Conservation (phyloP, 2,888 invertebrate species). For the Watsonalla binaria region DNA sequence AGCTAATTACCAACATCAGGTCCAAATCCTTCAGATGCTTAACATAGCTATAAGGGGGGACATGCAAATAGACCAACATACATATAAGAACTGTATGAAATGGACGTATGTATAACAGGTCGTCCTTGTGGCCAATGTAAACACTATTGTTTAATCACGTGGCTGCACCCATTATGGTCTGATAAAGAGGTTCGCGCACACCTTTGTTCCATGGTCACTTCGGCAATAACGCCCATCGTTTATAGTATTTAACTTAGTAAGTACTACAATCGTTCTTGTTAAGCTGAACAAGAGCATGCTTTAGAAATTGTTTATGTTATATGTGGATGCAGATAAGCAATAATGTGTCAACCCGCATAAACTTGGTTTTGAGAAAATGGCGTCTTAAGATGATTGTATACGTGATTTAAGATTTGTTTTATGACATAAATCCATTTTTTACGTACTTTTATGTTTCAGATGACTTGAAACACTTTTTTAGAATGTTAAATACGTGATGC, state of each 20-base stretch:
- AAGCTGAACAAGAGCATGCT: not conserved
- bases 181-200: slow-evolving; percentile 53
- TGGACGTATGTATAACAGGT: slow-evolving; percentile 40
- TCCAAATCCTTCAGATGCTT: not conserved
- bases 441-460: too few relatives aligned
- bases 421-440: too few relatives aligned
- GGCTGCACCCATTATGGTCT: slow-evolving; percentile 60
- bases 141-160: slow-evolving; percentile 73
- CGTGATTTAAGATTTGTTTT: too few relatives aligned
- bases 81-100: slow-evolving; percentile 39
- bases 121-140: slow-evolving; percentile 63
- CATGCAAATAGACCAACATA: not conserved
- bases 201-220: slow-evolving; percentile 38
- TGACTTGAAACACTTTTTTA: too few relatives aligned
- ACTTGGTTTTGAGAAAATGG: too few relatives aligned
- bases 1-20: too few relatives aligned
- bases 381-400: too few relatives aligned
- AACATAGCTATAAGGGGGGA: slow-evolving; percentile 42
- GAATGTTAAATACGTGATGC: too few relatives aligned
- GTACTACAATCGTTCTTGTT: slow-evolving; percentile 11
- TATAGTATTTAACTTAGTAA: slow-evolving; percentile 19
- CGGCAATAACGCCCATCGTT: slow-evolving; percentile 26
- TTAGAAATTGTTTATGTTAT: too few relatives aligned
- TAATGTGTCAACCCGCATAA: too few relatives aligned
- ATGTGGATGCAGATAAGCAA: too few relatives aligned